These are phyloP conservation scores for Cephus pygmeus DNA, from an alignment of 2,888 invertebrate species.

Conservation along the genomic window DNA sequence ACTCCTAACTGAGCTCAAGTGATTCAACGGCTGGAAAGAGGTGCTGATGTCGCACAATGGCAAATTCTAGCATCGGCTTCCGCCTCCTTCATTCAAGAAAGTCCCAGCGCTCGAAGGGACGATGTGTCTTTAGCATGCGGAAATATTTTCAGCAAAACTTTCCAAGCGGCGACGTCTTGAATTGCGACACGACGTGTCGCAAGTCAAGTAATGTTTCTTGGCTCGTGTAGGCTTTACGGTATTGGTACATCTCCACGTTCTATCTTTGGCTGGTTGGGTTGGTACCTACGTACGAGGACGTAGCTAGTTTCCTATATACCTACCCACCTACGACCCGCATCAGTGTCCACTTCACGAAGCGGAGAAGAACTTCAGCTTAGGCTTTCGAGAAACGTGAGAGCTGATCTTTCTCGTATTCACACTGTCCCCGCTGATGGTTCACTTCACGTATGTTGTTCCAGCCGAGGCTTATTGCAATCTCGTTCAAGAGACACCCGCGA, in stretches of 20 bases:
- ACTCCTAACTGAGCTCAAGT: not conserved
- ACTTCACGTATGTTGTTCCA: not conserved
- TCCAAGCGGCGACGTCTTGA: not conserved
- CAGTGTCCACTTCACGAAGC: not conserved
- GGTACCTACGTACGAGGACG: not conserved
- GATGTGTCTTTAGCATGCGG: not conserved
- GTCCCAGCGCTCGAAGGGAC: not conserved
- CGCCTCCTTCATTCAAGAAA: conserved; percentile 25
- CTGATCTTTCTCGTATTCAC: not conserved
- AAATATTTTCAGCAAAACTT: not conserved
- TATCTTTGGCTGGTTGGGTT: not conserved
- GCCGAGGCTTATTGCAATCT: not conserved
- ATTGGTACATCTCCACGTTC: not conserved
- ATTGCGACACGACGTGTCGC: conserved; percentile 4
- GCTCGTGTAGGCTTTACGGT: not conserved
- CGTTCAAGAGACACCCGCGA: not conserved
- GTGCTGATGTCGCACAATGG: not conserved
- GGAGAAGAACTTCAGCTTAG: not conserved
- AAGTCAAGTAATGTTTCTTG: conserved; percentile 2
- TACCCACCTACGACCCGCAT: conserved; percentile 25
- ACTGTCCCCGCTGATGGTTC: not conserved
- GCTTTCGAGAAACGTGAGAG: not conserved
- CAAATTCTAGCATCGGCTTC: conserved; percentile 16
- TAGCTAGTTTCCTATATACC: not conserved
- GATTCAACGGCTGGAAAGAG: not conserved